Conservation (phyloP, 2,888 invertebrate species). For the Leptura quadrifasciata region DNA sequence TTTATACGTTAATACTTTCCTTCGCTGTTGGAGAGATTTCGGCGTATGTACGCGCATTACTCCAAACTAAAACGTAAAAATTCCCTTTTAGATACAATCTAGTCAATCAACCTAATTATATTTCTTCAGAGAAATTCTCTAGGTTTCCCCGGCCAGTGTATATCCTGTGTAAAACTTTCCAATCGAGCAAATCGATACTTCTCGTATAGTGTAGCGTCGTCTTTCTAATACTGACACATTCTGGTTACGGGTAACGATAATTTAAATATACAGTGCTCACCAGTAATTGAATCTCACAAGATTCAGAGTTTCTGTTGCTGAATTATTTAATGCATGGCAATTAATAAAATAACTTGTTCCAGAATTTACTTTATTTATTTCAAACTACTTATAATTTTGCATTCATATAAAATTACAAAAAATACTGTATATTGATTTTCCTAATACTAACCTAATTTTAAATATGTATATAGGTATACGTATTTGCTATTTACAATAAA, state of each 20-base stretch:
- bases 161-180: conserved; percentile 7
- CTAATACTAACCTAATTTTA: conserved; percentile 11
- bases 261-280: background rate
- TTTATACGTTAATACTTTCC: too few relatives aligned
- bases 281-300: too few relatives aligned
- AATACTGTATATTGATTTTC: conserved; percentile 15
- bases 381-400: background rate
- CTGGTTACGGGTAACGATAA: background rate
- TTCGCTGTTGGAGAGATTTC: too few relatives aligned
- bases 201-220: background rate
- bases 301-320: background rate
- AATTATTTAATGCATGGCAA: background rate
- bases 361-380: background rate
- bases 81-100: background rate
- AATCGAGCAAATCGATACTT: background rate
- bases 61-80: too few relatives aligned
- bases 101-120: conserved; percentile 3
- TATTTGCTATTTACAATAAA: conserved; percentile 2
- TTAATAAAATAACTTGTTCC: background rate
- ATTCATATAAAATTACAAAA: conserved; percentile 17
- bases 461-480: background rate
- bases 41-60: too few relatives aligned
- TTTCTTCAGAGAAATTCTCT: background rate
- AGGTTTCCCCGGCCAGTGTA: too few relatives aligned
- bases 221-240: background rate